Percentiles rank a stretch among this genome's conserved stretches.
Conservation (phyloP, 2,113 vertebrate genomes). For the Passer domesticus region DNA sequence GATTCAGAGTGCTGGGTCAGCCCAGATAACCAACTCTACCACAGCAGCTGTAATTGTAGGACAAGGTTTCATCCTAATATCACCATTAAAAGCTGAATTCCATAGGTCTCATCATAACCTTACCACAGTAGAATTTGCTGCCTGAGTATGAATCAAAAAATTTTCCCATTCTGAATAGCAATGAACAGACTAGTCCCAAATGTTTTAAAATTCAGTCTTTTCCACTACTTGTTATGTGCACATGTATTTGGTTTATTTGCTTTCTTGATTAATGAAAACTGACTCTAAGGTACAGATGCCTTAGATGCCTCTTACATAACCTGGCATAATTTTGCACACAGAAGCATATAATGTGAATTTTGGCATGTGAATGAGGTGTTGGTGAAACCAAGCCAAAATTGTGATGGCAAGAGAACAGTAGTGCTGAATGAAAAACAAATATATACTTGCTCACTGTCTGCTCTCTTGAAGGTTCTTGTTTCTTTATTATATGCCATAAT, state of each 20-base stretch:
- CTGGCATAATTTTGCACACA: background rate
- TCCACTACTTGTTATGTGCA: background rate
- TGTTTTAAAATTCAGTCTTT: background rate
- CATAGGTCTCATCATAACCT: background rate
- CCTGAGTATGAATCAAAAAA: background rate
- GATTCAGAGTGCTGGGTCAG: background rate
- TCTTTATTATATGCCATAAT: background rate
- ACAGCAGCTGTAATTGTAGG: background rate
- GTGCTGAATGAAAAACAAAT: background rate
- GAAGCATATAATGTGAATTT: background rate
- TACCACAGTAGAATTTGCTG: background rate
- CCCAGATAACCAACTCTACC: background rate
- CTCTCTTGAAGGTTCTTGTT: background rate
- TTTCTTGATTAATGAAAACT: conserved; percentile 8
- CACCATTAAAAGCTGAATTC: background rate
- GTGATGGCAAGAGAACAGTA: background rate
- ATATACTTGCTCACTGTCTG: background rate
- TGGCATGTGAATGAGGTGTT: background rate
- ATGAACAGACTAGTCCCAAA: background rate
- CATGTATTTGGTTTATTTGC: background rate
- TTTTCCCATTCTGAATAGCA: background rate
- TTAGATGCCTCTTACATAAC: background rate
- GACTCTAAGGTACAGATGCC: background rate
- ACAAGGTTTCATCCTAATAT: background rate
- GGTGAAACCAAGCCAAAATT: background rate